phyloP scores from a whole-genome alignment of 2,113 vertebrate species.

The Bujurquina vittata region DNA sequence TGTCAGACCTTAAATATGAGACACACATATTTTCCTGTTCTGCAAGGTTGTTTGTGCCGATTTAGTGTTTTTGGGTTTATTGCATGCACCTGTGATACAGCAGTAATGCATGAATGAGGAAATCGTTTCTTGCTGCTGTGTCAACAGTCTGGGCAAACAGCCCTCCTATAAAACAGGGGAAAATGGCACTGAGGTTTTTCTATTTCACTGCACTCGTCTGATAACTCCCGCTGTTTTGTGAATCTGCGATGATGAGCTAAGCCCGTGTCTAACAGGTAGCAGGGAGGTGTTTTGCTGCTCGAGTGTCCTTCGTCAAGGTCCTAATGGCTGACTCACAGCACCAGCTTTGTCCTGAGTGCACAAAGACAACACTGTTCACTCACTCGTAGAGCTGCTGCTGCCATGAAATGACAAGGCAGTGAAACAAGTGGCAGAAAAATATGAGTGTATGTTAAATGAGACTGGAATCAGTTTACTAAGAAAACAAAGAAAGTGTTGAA shows the following conservation, averaged over 20 bases:
- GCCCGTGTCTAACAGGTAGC: not conserved
- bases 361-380: slow-evolving; percentile 76
- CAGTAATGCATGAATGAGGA: not conserved
- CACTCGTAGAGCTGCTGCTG: not conserved
- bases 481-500: not conserved
- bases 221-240: not conserved
- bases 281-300: slow-evolving; percentile 46
- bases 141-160: slow-evolving; percentile 46
- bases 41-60: not conserved
- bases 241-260: slow-evolving; percentile 18
- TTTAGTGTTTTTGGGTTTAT: not conserved
- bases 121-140: slow-evolving; percentile 9
- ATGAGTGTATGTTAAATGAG: not conserved
- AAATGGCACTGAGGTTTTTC: not conserved
- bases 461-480: not conserved
- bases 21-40: not conserved
- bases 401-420: slow-evolving; percentile 54
- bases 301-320: slow-evolving; percentile 69
- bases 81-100: not conserved
- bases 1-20: not conserved
- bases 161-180: not conserved
- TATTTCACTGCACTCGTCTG: not conserved
- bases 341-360: slow-evolving; percentile 72
- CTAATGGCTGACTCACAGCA: slow-evolving; percentile 64
- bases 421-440: slow-evolving; percentile 15